These are phyloP conservation scores for Nephila pilipes DNA, from an alignment of 1,140 invertebrate genomes.

Conservation along the genomic window DNA sequence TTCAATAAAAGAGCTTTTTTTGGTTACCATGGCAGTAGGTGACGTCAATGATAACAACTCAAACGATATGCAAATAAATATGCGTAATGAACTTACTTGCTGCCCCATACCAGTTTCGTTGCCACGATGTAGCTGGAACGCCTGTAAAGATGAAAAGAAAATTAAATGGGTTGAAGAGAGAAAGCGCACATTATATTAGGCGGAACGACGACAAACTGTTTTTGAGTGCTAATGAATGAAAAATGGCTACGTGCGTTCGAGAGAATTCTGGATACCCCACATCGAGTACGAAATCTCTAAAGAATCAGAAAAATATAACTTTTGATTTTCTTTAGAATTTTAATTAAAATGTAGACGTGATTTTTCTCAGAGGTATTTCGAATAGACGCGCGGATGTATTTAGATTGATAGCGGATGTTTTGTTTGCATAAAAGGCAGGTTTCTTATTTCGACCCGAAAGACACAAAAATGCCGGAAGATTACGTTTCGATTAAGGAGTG, in stretches of 20 bases:
- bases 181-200: not conserved
- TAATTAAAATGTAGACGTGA: not conserved
- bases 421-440: too few species aligned
- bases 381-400: too few species aligned
- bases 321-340: not conserved
- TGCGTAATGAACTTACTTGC: constrained; percentile 87
- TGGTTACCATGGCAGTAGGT: constrained; percentile 21
- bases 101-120: constrained; percentile 98
- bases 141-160: constrained; percentile 81
- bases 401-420: too few species aligned
- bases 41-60: constrained; percentile 61
- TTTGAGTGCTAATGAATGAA: not conserved
- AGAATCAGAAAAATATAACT: not conserved
- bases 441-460: too few species aligned
- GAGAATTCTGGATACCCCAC: not conserved
- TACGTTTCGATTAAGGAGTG: not conserved
- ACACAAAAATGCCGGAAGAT: too few species aligned
- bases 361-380: not conserved
- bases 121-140: constrained; percentile 95
- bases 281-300: not conserved
- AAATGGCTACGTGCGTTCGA: not conserved
- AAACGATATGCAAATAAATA: constrained; percentile 53
- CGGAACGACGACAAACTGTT: not conserved
- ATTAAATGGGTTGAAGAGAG: not conserved
- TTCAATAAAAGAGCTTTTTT: not conserved